Evolutionary conservation across 1,140 invertebrate species (phyloP), one percentile per base, ranked within the genome.

Genomic region (Oscheius sp.): DNA sequence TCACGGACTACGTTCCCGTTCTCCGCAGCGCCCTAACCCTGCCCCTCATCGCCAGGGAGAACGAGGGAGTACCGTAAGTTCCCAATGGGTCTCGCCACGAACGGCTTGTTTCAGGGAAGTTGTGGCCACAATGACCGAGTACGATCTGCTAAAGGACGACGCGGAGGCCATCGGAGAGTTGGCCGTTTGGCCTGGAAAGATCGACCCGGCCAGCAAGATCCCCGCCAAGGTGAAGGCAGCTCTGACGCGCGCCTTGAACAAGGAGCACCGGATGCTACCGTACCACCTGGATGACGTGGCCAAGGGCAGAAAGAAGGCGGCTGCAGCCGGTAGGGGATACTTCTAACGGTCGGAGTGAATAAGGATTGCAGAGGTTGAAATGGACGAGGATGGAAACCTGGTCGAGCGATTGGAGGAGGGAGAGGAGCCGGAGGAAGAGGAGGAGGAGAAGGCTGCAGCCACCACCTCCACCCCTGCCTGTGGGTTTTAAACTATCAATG

Each of bases 201-300:
- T 67, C 49, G 72, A 74, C 62, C 72, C 72, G 13, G 58, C 55
- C 13, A 49, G 38, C 13, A 67, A 62, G 32, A 74, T 74, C 65
- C 34, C 42, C 20, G 34, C 68, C n/a, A 74, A 67, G 29, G 89
- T 91, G 0, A 98, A 97, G 88, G 89, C 93, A 20, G 92, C 94
- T 0, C 91, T 98, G 83, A 98, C 95, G 0, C 89, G 92, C 49
- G 87, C 90, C 0, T 95, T 94, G 83, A 97, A 97, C 83, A 97
- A 96, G 84, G 90, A 90, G 73, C 87, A 88, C 0, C 85, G 88
- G 31, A 85, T 90, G 55, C 88, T 90, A 64, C 91, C 91, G 1
- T 93, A 93, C 82, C 86, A 89, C 3, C 88, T 89, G 20, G 88
- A 87, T 38, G 85, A 86, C 3, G 86, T 78, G 84, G 35, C 84